A percentile compares a stretch with the other conserved stretches of the same genome.
These are phyloP conservation scores for Helicolenus hilgendorfi DNA, from an alignment of 2,797 vertebrate species.

Conservation along the genomic window DNA sequence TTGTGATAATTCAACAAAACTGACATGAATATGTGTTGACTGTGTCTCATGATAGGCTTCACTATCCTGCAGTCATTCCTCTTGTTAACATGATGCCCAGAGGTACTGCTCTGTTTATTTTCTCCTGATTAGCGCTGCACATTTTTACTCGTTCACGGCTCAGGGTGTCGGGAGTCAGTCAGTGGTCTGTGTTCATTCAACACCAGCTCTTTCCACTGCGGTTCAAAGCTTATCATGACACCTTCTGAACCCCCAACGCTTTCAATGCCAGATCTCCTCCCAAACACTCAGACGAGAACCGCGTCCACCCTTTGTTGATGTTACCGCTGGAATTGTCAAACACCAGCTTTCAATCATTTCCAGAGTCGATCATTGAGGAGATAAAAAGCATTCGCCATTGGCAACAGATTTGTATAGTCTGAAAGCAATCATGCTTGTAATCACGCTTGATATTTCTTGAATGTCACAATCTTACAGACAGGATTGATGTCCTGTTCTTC, in stretches of 20 bases:
- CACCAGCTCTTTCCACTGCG: conserved; percentile 56
- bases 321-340: conserved; percentile 47
- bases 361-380: conserved; percentile 5
- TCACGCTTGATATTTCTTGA: conserved; percentile 54
- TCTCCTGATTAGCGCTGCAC: conserved; percentile 82
- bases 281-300: conserved; percentile 14
- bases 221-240: conserved; percentile 78
- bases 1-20: conserved; percentile 1
- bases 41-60: conserved; percentile 4
- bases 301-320: conserved; percentile 46
- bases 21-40: not conserved
- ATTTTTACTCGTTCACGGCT: conserved; percentile 73
- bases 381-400: conserved; percentile 23
- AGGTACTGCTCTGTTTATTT: conserved; percentile 85
- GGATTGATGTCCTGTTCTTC: conserved; percentile 58
- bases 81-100: conserved; percentile 58
- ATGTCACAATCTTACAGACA: conserved; percentile 61
- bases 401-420: conserved; percentile 40
- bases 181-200: conserved; percentile 84
- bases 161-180: conserved; percentile 54
- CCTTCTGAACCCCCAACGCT: conserved; percentile 25
- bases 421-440: conserved; percentile 54
- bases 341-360: conserved; percentile 49
- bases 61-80: conserved; percentile 52
- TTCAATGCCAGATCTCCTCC: conserved; percentile 29